Base-by-base conservation (phyloP, 2,797 vertebrate species). In the Nannoperca australis region DNA sequence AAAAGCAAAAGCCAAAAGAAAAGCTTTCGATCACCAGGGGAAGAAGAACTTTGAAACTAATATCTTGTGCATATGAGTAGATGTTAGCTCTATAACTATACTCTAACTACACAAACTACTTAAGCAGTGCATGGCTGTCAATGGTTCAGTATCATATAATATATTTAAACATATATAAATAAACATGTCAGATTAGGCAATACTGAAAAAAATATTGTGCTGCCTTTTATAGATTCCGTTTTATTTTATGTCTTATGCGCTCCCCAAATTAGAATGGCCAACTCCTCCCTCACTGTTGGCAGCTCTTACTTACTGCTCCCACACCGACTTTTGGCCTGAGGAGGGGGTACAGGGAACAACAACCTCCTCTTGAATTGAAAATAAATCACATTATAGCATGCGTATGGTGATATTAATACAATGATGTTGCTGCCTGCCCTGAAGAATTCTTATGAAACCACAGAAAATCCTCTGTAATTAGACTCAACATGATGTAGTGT, bases 381-480 rank as follows among this genome's bases (percentile, higher is more conserved):
- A 59, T 17, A 67, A 73, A 58, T 54, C 12, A 51, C 9, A 63
- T 40, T 34, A 22, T 15, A 15, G 14, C 4, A 8, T 20, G 8
- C 12, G 54, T 69, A 63, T 71, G 56, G 14, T 53, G 20, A n/a
- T 68, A 45, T 56, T 56, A 45, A 27, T 61, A 27, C 7, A 47
- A 30, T 38, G 5, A 56, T 69, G 20, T 24, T 59, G 20, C 13
- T 64, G n/a, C 27, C 38, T 47, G 40, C 11, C 6, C 7, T 24
- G 22, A 63, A 14, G 40, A 38, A 63, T 49, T 34, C 18, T 30
- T 6, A 20, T 49, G 20, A 80, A 64, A 51, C 17, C 9, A 54
- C 54, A 49, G 15, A 56, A 71, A n/a, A 70, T 2, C 58, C 49
- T 66, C 18, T 72, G 58, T 59, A 56, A 64, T 70, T 67, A 62